phyloP scores from a whole-genome alignment of 2,888 invertebrate species.

The Theodoxus fluviatilis region DNA sequence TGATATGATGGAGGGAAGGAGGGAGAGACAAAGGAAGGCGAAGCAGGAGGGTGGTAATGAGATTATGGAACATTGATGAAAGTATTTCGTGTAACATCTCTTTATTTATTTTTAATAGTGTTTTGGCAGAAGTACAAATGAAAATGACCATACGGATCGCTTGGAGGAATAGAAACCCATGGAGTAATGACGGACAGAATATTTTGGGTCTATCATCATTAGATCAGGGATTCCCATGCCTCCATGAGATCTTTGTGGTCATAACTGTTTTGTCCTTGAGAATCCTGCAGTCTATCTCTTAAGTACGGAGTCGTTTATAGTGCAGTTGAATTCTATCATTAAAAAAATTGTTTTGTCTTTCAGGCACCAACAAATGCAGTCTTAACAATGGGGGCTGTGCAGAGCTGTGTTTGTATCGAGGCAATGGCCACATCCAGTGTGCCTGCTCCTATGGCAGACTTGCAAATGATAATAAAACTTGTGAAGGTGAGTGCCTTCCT shows the following conservation, averaged over 20 bases:
- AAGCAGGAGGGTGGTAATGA: too few relatives aligned
- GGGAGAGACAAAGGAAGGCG: too few relatives aligned
- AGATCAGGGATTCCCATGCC: not conserved
- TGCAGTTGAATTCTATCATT: not conserved
- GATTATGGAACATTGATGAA: too few relatives aligned
- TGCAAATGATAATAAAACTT: slow-evolving; percentile 73
- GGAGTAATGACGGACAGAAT: too few relatives aligned
- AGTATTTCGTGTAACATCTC: too few relatives aligned
- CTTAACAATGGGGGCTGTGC: slow-evolving; percentile 77
- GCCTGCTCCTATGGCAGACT: slow-evolving; percentile 84
- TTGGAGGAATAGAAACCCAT: too few relatives aligned
- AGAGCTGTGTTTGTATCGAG: slow-evolving; percentile 80
- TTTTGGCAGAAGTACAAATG: too few relatives aligned
- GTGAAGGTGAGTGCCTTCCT: slow-evolving; percentile 69
- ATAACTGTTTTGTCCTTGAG: too few relatives aligned
- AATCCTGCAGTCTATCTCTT: too few relatives aligned
- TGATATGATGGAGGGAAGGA: too few relatives aligned
- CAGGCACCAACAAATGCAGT: slow-evolving; percentile 72
- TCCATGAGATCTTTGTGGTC: not conserved
- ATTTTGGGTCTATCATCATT: not conserved
- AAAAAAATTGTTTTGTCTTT: not conserved
- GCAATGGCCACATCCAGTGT: slow-evolving; percentile 69
- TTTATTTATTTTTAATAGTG: too few relatives aligned
- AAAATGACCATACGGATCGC: too few relatives aligned
- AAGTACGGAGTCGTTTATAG: not conserved